Evolutionary conservation across 2,113 vertebrate genomes (phyloP), one percentile per base, ranked within the genome.

Genomic region (Dipodomys ordii): DNA sequence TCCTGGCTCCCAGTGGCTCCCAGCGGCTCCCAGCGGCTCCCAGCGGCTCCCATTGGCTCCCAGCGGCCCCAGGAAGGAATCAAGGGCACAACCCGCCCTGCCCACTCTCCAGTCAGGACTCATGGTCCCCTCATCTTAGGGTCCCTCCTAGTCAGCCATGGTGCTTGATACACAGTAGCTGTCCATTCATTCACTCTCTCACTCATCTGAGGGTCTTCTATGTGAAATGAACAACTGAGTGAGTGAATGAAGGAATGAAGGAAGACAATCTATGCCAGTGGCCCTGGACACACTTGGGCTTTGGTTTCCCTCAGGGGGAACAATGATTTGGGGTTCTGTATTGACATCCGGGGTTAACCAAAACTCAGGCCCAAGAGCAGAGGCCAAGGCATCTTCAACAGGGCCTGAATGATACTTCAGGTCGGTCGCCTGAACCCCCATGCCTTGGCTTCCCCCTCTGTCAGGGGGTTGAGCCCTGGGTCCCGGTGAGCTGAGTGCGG

Each of bases 71-170:
- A 0, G 6, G 6, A 20, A 0, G 0, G 60, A 27, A 11, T 10
- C 49, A 53, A 49, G 49, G 49, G 49, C 49, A 12, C 10, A 49
- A 49, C 49, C 68, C 65, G 28, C 18, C 30, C 60, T 6, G 5
- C 22, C 9, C 4, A 25, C 7, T 16, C 69, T 44, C 3, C 6
- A 16, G 46, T 60, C 23, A 7, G 67, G 65, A 64, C 7, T 25
- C 65, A 0, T 0, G 57, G 25, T 18, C 2, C 8, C 35, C 28
- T 65, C 8, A 25, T 0, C 25, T 15, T 9, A 22, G 12, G 27
- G 18, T 53, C 0, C 35, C 13, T 18, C 1, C 3, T 11, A 68
- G 13, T 11, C 3, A 12, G 81, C 0, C 0, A 4, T 1, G 2
- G 1, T 0, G 3, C 32, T 20, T 0, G 12, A 35, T 19, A 28